These are phyloP conservation scores for Sericinus montela DNA, from an alignment of 2,888 invertebrate species.

Conservation along the genomic window DNA sequence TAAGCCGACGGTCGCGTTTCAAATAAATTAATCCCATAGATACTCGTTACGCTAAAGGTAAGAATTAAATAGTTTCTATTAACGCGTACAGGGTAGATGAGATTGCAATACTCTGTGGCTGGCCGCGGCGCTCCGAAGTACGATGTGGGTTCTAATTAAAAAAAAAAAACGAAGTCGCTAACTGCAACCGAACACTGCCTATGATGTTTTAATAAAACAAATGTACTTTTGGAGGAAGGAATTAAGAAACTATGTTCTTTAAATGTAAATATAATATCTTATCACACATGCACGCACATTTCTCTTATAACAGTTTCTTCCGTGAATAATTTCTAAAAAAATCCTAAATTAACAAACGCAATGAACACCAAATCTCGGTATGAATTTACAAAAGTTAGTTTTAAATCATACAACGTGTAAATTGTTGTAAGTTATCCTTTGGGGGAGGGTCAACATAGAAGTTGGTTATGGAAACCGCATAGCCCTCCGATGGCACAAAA, in stretches of 20 bases:
- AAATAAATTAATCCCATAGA: conserved; percentile 57
- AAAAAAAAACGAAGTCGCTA: too few relatives aligned
- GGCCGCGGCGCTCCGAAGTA: conserved; percentile 45
- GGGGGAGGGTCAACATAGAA: conserved; percentile 7
- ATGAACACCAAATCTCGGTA: too few relatives aligned
- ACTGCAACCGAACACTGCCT: conserved; percentile 10
- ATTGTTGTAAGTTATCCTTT: background rate
- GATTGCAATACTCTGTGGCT: conserved; percentile 70
- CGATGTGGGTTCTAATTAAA: background rate
- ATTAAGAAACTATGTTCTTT: conserved; percentile 8
- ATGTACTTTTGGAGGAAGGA: background rate
- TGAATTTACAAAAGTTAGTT: too few relatives aligned
- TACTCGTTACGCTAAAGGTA: conserved; percentile 63
- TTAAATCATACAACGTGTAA: too few relatives aligned
- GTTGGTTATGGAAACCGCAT: conserved; percentile 2
- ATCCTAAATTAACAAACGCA: too few relatives aligned
- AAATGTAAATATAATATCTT: background rate
- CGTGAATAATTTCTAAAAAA: too few relatives aligned
- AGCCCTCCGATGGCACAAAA: background rate
- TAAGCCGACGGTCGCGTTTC: conserved; percentile 46
- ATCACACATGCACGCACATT: background rate
- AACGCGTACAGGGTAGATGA: conserved; percentile 78
- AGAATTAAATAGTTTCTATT: conserved; percentile 69
- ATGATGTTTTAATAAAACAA: background rate
- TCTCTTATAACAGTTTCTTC: too few relatives aligned